A percentile compares a stretch with the other conserved stretches of the same genome.
Evolutionary conservation across 2,113 vertebrate genomes (phyloP).

Genomic region (Malaclemys terrapin): DNA sequence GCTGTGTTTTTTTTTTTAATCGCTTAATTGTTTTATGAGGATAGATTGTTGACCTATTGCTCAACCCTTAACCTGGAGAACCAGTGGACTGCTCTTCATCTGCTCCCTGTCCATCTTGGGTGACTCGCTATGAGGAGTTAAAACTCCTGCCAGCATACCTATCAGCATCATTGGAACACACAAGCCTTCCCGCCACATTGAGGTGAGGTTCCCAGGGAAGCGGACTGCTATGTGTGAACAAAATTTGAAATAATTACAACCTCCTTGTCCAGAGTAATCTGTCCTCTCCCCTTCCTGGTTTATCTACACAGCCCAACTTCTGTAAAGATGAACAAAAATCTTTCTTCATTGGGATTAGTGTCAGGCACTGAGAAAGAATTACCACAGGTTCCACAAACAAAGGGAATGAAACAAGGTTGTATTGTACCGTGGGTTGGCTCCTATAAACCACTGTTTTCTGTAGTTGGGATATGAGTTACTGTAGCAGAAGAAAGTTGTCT

Average conservation of each 20-base stretch:
- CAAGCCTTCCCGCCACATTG: background rate
- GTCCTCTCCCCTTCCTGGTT: background rate
- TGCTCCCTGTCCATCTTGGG: background rate
- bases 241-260: background rate
- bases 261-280: background rate
- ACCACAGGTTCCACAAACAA: accelerated
- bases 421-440: background rate
- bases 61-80: slow-evolving; percentile 2
- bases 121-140: background rate
- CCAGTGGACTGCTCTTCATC: slow-evolving; percentile 27
- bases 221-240: background rate
- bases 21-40: slow-evolving; percentile 17
- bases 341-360: background rate
- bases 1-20: background rate
- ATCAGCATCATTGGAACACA: background rate
- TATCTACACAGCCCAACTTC: background rate
- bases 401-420: accelerated
- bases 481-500: background rate
- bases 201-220: background rate
- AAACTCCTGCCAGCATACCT: background rate
- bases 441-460: background rate
- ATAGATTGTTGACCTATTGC: slow-evolving; percentile 1
- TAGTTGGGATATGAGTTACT: background rate
- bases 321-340: background rate
- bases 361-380: background rate